phyloP scores from a whole-genome alignment of 1,140 invertebrate genomes.

The Xylocopa sonorina region DNA sequence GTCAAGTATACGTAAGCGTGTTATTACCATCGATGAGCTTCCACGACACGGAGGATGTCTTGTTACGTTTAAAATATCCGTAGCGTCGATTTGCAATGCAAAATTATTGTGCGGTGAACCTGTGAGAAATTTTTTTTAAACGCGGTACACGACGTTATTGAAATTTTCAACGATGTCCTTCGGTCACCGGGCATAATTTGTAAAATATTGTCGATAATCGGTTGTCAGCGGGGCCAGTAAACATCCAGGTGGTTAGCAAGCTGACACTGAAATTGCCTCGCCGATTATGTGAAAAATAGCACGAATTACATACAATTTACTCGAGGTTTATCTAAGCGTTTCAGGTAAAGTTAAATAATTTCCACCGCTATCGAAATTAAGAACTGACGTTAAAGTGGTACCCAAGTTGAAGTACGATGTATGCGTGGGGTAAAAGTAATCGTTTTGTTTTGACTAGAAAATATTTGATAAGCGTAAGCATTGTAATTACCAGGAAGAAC shows the following conservation, averaged over 20 bases:
- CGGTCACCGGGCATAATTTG: not conserved
- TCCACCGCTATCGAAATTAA: too few relatives aligned
- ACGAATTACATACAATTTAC: not conserved
- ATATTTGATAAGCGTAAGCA: too few relatives aligned
- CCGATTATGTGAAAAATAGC: not conserved
- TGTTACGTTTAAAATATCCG: not conserved
- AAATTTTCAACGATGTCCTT: not conserved
- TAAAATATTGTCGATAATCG: not conserved
- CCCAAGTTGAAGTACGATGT: too few relatives aligned
- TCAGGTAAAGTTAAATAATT: too few relatives aligned
- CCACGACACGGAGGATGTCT: not conserved
- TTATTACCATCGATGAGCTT: constrained; percentile 4
- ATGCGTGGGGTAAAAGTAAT: too few relatives aligned
- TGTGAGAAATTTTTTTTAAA: not conserved
- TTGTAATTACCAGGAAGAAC: too few relatives aligned
- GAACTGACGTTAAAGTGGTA: too few relatives aligned
- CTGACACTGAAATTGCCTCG: too few relatives aligned
- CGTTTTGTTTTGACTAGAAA: too few relatives aligned
- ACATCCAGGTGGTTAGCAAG: not conserved
- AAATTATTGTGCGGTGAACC: not conserved
- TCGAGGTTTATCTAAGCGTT: too few relatives aligned
- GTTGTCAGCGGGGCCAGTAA: not conserved
- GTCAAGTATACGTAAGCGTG: constrained; percentile 11
- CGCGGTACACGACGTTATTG: not conserved
- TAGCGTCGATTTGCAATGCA: not conserved